These are phyloP conservation scores for Papilio glaucus DNA, from an alignment of 1,140 invertebrate species.

Conservation along the genomic window DNA sequence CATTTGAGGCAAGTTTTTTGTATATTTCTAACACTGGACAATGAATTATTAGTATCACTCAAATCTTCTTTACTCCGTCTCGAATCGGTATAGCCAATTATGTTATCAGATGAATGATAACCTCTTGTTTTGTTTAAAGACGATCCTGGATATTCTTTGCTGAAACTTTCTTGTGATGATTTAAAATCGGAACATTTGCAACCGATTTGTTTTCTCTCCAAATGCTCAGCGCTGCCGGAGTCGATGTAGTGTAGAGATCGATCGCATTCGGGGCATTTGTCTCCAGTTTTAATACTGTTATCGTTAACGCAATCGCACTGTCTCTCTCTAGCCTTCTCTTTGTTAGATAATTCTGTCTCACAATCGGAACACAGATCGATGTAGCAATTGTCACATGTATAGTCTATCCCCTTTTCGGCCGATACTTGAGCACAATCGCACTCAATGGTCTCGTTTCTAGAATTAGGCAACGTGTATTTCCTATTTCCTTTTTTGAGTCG, in stretches of 20 bases:
- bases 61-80: conserved; percentile 71
- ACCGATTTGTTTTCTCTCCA: conserved; percentile 63
- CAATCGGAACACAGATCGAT: conserved; percentile 76
- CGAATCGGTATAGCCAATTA: conserved; percentile 69
- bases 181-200: conserved; percentile 78
- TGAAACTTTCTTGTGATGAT: conserved; percentile 76
- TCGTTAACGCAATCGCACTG: conserved; percentile 64
- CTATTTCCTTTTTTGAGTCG: conserved; percentile 81
- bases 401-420: conserved; percentile 73
- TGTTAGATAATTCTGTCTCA: conserved; percentile 61
- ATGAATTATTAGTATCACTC: conserved; percentile 63
- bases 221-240: conserved; percentile 66
- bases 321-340: conserved; percentile 60
- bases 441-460: conserved; percentile 60
- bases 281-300: conserved; percentile 49
- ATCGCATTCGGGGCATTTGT: conserved; percentile 76
- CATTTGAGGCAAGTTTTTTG: conserved; percentile 81
- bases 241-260: conserved; percentile 72
- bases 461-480: conserved; percentile 63
- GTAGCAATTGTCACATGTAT: conserved; percentile 77
- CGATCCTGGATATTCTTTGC: conserved; percentile 64
- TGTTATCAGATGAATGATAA: conserved; percentile 78
- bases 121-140: conserved; percentile 70
- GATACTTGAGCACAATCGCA: conserved; percentile 74
- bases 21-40: conserved; percentile 66